Evolutionary conservation across 2,797 vertebrate genomes (phyloP).

Genomic region (Erithacus rubecula): DNA sequence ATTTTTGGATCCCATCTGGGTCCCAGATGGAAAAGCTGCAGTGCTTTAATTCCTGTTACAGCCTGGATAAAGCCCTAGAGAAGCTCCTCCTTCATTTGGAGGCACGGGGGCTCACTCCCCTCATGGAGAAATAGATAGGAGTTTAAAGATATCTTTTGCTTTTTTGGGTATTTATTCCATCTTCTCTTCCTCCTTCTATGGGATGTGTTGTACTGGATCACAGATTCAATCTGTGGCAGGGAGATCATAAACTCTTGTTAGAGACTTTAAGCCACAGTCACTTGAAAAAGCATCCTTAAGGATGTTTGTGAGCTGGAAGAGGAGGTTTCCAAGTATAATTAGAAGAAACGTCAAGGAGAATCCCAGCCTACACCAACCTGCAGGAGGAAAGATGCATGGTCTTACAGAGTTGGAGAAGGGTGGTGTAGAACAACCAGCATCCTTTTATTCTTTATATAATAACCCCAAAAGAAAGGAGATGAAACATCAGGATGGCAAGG

Average conservation of each 20-base stretch:
- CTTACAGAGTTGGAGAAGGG: background rate
- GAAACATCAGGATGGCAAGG: background rate
- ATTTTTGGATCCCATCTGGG: conserved; percentile 47
- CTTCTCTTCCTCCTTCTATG: background rate
- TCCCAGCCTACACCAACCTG: background rate
- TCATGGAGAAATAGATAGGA: background rate
- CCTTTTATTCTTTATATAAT: background rate
- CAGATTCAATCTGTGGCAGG: background rate
- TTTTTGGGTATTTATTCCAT: background rate
- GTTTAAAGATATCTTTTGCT: background rate
- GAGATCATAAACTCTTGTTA: background rate
- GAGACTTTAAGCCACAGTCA: background rate
- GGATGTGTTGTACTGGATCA: background rate
- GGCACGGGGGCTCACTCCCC: background rate
- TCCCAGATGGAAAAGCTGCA: conserved; percentile 31
- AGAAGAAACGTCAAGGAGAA: background rate
- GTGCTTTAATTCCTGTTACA: conserved; percentile 5
- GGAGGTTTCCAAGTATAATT: background rate
- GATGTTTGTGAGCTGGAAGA: background rate
- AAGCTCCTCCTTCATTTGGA: background rate
- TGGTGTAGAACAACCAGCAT: background rate
- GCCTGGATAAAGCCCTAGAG: background rate
- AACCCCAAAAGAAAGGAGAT: background rate
- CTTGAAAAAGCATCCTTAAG: background rate
- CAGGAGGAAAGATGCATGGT: background rate